Conservation (phyloP, 2,113 vertebrate genomes). For the Dasyornis broadbenti region DNA sequence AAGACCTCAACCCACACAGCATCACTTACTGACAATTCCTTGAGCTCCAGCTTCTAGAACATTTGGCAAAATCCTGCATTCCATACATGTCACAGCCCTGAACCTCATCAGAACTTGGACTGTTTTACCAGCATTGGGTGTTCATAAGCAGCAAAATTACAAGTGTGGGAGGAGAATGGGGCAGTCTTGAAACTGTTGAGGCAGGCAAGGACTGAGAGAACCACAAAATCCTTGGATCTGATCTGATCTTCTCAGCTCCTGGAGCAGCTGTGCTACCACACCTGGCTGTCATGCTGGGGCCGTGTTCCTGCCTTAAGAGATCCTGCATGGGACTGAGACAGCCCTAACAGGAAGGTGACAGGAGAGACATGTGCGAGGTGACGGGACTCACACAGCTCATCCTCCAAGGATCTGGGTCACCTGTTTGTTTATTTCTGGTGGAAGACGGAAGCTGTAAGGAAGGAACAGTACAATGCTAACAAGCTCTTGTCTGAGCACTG, state of each 20-base stretch:
- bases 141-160: neutral
- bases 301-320: neutral
- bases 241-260: neutral
- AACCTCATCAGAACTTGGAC: neutral
- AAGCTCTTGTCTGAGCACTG: neutral
- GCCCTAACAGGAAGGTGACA: neutral
- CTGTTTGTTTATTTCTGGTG: neutral
- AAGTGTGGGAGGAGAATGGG: neutral
- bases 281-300: fast-evolving
- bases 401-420: neutral
- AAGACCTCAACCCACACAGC: neutral
- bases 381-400: neutral
- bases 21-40: neutral
- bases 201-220: neutral
- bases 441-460: neutral
- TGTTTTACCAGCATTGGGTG: neutral
- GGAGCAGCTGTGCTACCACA: fast-evolving
- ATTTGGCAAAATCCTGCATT: neutral
- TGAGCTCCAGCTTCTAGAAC: neutral
- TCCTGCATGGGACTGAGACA: neutral
- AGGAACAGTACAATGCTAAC: neutral
- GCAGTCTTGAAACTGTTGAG: neutral
- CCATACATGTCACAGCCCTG: neutral
- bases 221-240: neutral
- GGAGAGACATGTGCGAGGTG: neutral